phyloP scores from a whole-genome alignment of 2,888 invertebrate genomes.

The Caenorhabditis angaria region DNA sequence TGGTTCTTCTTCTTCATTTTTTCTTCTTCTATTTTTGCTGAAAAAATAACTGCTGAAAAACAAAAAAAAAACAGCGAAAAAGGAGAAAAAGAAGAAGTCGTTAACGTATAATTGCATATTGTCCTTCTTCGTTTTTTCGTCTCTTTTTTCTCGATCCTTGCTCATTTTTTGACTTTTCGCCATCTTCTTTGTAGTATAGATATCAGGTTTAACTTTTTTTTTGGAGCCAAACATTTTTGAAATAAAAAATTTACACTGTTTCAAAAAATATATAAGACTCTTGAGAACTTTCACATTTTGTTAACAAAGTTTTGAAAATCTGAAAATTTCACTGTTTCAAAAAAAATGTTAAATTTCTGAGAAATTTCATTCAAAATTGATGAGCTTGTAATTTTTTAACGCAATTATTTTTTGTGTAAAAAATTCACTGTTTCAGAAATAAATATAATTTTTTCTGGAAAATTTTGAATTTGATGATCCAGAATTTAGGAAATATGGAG shows the following conservation, averaged over 20 bases:
- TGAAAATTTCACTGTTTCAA: not conserved
- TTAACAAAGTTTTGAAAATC: too few species aligned
- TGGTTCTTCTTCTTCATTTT: not conserved
- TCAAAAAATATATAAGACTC: too few species aligned
- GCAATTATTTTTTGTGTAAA: too few species aligned
- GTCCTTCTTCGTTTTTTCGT: constrained; percentile 10
- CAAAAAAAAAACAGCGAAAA: constrained; percentile 3
- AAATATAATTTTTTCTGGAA: too few species aligned
- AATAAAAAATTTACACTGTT: too few species aligned
- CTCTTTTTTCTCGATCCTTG: not conserved
- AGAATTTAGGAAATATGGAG: too few species aligned
- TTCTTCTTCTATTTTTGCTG: not conserved
- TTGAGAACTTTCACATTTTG: too few species aligned
- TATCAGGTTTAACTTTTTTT: constrained; percentile 17
- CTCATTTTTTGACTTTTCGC: constrained; percentile 23
- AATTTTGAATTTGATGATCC: too few species aligned
- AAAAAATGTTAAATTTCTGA: constrained; percentile 8
- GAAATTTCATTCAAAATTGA: constrained; percentile 3
- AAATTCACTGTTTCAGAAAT: too few species aligned
- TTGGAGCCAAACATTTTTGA: constrained; percentile 1
- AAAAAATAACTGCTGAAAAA: constrained; percentile 1
- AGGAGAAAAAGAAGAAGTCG: constrained; percentile 25
- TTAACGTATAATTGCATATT: constrained; percentile 46
- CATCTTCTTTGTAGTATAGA: too few species aligned
- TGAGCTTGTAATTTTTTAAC: too few species aligned